Evolutionary conservation across 2,888 invertebrate species (phyloP), one percentile per base, ranked within the genome.

Genomic region (Sminthurides aquaticus): DNA sequence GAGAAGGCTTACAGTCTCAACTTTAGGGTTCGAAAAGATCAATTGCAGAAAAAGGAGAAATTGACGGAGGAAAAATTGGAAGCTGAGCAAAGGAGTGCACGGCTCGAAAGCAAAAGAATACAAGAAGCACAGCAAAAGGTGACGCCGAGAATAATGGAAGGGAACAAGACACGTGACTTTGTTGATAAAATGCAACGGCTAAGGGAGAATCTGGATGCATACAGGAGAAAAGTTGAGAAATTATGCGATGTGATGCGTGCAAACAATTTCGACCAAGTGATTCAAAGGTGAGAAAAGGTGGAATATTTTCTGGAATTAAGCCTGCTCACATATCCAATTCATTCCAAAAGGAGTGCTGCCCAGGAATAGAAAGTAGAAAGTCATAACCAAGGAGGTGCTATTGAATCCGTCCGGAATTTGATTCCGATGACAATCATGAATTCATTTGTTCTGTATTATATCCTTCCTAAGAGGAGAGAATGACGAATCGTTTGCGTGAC

Each of bases 1-100:
- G 62, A 62, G 22, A 29, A 55, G 26, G 57, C 57, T n/a, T 62
- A 62, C 57, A 48, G 34, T 27, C 3, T 18, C n/a, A 62, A 62
- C 22, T 57, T 57, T 27, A 56, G 48, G 49, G 27, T 57, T n/a
- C 62, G 62, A 5, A n/a, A 56, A 27, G 27, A 25, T 3, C 62
- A 62, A 57, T 25, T 62, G 24, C 29, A 34, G n/a, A 56, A 57
- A 18, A 62, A 62, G 57, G 24, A 57, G 27, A 62, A 57, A 26
- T 49, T 29, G 22, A 62, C 57, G 1, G 62, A 62, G n/a, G 49
- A 29, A 3, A 62, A 62, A 49, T 29, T 62, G 8, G 57, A 49
- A 22, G 48, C 25, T 8, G 62, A 62, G 49, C 56, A 57, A 27
- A 34, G 49, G 15, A 48, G n/a, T 49, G 62, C 62, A 3, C 20